Conservation (phyloP, 2,797 vertebrate genomes). For the Anolis apletophallus region DNA sequence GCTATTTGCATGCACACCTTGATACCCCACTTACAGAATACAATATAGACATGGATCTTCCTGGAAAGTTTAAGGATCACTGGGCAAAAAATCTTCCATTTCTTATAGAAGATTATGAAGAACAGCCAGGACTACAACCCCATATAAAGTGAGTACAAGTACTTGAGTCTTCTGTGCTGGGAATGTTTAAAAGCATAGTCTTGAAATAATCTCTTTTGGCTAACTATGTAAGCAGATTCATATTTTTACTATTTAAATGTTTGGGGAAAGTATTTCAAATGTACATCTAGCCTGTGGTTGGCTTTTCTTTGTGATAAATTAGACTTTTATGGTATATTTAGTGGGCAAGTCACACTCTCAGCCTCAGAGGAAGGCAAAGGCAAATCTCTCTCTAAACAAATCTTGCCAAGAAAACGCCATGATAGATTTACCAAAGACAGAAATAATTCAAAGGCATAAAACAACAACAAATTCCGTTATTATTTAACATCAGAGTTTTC, state of each 20-base stretch:
- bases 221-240: background rate
- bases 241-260: slow-evolving; percentile 13
- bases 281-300: background rate
- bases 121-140: slow-evolving; percentile 95
- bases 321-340: too few species aligned
- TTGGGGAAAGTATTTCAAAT: background rate
- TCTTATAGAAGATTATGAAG: slow-evolving; percentile 95
- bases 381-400: too few species aligned
- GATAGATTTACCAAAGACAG: too few species aligned
- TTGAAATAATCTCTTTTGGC: background rate
- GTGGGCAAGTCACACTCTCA: too few species aligned
- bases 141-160: slow-evolving; percentile 87
- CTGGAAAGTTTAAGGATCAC: slow-evolving; percentile 96
- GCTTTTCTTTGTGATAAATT: background rate
- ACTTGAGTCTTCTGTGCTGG: background rate
- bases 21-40: slow-evolving; percentile 94
- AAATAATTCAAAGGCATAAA: background rate
- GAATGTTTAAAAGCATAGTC: background rate
- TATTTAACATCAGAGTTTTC: slow-evolving; percentile 16
- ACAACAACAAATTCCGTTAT: slow-evolving; percentile 18
- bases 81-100: slow-evolving; percentile 98
- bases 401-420: too few species aligned
- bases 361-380: too few species aligned
- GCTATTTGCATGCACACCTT: slow-evolving; percentile 95
- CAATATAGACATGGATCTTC: slow-evolving; percentile 91